These are phyloP conservation scores for Bombus breviceps DNA, from an alignment of 1,140 invertebrate species.

Conservation along the genomic window DNA sequence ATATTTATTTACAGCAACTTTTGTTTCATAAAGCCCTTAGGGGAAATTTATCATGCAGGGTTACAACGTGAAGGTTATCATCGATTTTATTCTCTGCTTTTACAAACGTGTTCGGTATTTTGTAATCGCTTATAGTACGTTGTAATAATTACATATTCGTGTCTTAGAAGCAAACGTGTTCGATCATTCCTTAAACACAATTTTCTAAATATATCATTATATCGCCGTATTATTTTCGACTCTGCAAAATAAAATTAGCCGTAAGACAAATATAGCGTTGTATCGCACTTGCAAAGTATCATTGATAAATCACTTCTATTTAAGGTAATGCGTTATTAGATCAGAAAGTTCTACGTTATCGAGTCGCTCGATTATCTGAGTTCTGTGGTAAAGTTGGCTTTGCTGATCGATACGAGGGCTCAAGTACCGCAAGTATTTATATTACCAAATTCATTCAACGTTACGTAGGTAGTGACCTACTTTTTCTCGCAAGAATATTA, in stretches of 20 bases:
- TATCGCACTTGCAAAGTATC: background rate
- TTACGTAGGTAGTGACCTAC: conserved; percentile 50
- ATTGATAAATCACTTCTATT: background rate
- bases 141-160: background rate
- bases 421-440: conserved; percentile 41
- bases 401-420: conserved; percentile 46
- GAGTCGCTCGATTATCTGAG: background rate
- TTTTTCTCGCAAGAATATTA: conserved; percentile 38
- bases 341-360: background rate
- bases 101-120: background rate
- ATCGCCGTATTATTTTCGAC: background rate
- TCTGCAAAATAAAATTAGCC: background rate
- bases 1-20: background rate
- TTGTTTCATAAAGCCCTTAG: background rate
- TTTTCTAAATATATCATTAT: background rate
- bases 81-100: background rate
- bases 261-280: background rate
- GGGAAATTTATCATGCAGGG: background rate
- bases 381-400: background rate
- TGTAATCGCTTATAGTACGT: background rate
- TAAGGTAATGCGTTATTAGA: background rate
- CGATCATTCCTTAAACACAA: background rate
- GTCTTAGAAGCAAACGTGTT: background rate
- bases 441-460: conserved; percentile 56
- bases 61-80: background rate